Evolutionary conservation across 2,888 invertebrate genomes (phyloP).

Genomic region (Drosophila falleni): DNA sequence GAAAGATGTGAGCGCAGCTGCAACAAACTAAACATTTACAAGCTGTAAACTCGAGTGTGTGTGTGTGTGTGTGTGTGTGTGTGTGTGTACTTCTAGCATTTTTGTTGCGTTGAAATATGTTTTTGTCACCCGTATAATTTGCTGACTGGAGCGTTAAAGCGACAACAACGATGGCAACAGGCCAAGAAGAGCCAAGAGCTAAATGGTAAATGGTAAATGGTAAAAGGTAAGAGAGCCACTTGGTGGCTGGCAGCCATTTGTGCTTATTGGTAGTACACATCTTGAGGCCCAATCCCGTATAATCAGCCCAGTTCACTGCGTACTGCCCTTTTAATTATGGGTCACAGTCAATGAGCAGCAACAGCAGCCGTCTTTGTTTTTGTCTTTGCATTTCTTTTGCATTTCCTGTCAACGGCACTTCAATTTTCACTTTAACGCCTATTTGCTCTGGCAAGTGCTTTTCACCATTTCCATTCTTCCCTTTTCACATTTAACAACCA

Average conservation of each 20-base stretch:
- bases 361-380: conserved; percentile 26
- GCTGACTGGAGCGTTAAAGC: conserved; percentile 74
- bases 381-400: conserved; percentile 50
- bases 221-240: conserved; percentile 19
- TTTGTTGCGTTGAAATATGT: conserved; percentile 68
- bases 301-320: conserved; percentile 58
- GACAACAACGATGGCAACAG: conserved; percentile 66
- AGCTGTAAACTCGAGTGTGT: conserved; percentile 51
- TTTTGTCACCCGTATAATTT: conserved; percentile 82
- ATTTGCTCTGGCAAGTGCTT: conserved; percentile 55
- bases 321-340: conserved; percentile 74
- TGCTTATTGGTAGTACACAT: conserved; percentile 52
- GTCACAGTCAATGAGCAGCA: conserved; percentile 76
- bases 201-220: neutral
- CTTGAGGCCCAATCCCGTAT: conserved; percentile 81
- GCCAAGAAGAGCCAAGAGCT: conserved; percentile 21
- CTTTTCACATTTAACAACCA: neutral
- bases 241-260: conserved; percentile 38
- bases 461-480: neutral
- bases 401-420: conserved; percentile 76
- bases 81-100: conserved; percentile 57
- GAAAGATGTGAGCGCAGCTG: conserved; percentile 60
- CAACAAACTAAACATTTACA: conserved; percentile 58
- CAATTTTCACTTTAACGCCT: conserved; percentile 80
- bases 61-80: conserved; percentile 25